Evolutionary conservation across 2,797 vertebrate genomes (phyloP), one percentile per base, ranked within the genome.

Genomic region (Benthosema pterotum): DNA sequence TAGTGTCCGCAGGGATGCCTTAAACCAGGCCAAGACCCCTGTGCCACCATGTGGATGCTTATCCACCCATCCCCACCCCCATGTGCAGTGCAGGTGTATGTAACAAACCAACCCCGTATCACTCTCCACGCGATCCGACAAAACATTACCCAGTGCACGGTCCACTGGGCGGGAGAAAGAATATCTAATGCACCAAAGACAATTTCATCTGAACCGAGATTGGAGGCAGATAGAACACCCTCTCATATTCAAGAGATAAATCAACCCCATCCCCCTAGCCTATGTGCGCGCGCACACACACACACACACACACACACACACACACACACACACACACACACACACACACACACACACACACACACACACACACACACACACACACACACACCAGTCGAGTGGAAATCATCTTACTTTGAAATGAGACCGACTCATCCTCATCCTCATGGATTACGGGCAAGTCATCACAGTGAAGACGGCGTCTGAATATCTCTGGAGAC

Each of bases 351-450:
- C 19, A 22, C 19, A 22, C 19, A 22, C 19, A 25, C 22, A 25
- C 22, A 25, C 22, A 25, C 22, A 25, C 22, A 25, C 22, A 25
- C 22, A 25, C 22, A 25, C 22, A 25, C 28, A 8, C 32, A 38
- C 6, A 38, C 32, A 38, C 32, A 7, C 32, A 38, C 90, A 94
- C 91, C 94, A 94, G 93, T 93, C 90, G 89, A 94, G 93, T 94
- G 95, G 95, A 96, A 95, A 94, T 92, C 91, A 96, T 98, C 94
- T 96, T 94, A 95, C 95, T 96, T 95, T 96, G 94, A 97, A 96
- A 98, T 98, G 93, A 94, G 85, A 57, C 60, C 16, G 42, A 63
- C 71, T 84, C 71, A 9, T 87, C 74, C 71, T 84, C 71, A 9
- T 87, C 75, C 77, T 82, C 32, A 9, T 82, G 88, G 90, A 91